phyloP scores from a whole-genome alignment of 1,140 invertebrate genomes.

The Phymastichus coffea region DNA sequence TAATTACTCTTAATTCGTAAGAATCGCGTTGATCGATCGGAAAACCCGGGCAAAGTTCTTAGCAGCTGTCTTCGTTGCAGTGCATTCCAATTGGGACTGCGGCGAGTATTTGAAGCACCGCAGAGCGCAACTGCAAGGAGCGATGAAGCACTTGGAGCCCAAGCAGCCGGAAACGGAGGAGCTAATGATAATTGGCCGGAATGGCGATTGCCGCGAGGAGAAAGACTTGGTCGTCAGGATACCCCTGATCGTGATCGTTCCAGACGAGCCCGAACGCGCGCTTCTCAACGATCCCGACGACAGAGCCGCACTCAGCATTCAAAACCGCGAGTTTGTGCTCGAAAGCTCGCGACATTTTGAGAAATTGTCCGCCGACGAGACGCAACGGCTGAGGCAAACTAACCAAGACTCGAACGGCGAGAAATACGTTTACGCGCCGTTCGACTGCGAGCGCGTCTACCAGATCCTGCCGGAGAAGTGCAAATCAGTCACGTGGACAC shows the following conservation, averaged over 20 bases:
- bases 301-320: constrained; percentile 29
- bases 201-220: too few species aligned
- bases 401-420: background rate
- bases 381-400: background rate
- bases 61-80: background rate
- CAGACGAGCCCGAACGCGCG: background rate
- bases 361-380: background rate
- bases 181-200: constrained; percentile 29
- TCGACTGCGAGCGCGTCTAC: background rate
- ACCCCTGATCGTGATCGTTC: constrained; percentile 29
- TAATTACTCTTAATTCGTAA: too few species aligned
- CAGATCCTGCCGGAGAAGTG: background rate
- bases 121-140: constrained; percentile 14
- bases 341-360: constrained; percentile 11
- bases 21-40: too few species aligned
- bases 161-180: constrained; percentile 28
- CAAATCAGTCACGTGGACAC: constrained; percentile 27
- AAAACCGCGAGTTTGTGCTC: constrained; percentile 31
- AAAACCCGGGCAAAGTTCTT: constrained; percentile 31
- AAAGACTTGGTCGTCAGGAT: background rate
- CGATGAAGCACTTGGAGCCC: constrained; percentile 24
- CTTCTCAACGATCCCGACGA: background rate
- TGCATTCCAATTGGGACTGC: constrained; percentile 24
- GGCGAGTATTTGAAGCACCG: constrained; percentile 31
- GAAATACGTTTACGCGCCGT: constrained; percentile 10